phyloP scores from a whole-genome alignment of 2,113 vertebrate genomes.

The Oncorhynchus mykiss region DNA sequence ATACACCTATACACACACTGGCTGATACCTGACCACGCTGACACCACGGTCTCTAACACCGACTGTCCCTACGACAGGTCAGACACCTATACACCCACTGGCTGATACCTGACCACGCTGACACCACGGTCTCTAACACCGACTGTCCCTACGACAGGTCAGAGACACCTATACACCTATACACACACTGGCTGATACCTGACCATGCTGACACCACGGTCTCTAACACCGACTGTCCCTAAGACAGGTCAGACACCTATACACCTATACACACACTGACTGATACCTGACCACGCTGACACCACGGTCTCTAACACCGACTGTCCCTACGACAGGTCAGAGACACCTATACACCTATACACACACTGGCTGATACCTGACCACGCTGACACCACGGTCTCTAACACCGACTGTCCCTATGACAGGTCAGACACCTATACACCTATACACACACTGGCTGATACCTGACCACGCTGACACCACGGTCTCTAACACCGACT shows the following conservation, averaged over 20 bases:
- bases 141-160: conserved; percentile 44
- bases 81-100: conserved; percentile 64
- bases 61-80: conserved; percentile 88
- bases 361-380: too few relatives aligned
- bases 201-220: conserved; percentile 82
- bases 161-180: not conserved
- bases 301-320: too few relatives aligned
- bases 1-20: conserved; percentile 60
- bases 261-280: not conserved
- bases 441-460: conserved; percentile 74
- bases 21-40: conserved; percentile 77
- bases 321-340: too few relatives aligned
- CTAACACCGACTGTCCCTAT: conserved; percentile 80
- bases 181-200: conserved; percentile 80
- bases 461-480: conserved; percentile 78
- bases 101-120: conserved; percentile 77
- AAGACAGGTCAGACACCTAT: conserved; percentile 77
- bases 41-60: conserved; percentile 83
- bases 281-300: too few relatives aligned
- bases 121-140: conserved; percentile 83
- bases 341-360: too few relatives aligned
- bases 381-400: conserved; percentile 80
- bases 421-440: conserved; percentile 74
- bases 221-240: conserved; percentile 79
- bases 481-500: conserved; percentile 78